Conservation (phyloP, 1,140 invertebrate genomes). For the Coenobita brevimanus region DNA sequence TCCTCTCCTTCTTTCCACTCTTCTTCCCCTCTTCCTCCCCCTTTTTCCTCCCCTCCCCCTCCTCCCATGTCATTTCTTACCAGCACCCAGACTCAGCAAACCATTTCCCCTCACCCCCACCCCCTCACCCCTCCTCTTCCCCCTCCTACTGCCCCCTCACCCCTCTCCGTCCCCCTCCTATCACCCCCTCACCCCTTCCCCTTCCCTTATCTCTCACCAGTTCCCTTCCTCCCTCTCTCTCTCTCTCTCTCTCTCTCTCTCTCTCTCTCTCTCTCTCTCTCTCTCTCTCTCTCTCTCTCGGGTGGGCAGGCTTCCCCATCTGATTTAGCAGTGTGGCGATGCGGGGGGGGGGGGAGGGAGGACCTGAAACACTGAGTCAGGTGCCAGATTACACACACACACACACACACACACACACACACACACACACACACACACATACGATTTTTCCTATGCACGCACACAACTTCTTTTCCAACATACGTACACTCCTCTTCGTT, state of each 20-base stretch:
- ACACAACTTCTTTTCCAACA: neutral
- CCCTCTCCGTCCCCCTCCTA: neutral
- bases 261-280: neutral
- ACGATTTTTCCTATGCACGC: too few relatives aligned
- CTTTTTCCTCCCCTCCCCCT: neutral
- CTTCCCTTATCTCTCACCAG: too few relatives aligned
- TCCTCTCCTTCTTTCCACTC: neutral
- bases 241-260: too few relatives aligned
- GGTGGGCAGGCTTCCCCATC: constrained; percentile 14
- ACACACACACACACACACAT: neutral
- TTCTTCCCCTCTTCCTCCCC: neutral
- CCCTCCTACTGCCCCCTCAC: neutral
- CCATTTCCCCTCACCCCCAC: neutral
- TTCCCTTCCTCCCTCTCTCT: neutral
- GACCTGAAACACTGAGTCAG: too few relatives aligned
- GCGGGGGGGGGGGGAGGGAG: too few relatives aligned
- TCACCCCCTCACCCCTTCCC: neutral
- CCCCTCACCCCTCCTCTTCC: neutral
- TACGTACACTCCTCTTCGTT: neutral
- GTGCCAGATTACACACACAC: too few relatives aligned
- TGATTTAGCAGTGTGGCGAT: constrained; percentile 11
- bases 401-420: too few relatives aligned
- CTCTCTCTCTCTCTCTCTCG: too few relatives aligned
- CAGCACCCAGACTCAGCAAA: too few relatives aligned
- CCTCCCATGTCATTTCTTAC: neutral